These are phyloP conservation scores for Empidonax traillii DNA, from an alignment of 2,113 vertebrate genomes.

Conservation along the genomic window DNA sequence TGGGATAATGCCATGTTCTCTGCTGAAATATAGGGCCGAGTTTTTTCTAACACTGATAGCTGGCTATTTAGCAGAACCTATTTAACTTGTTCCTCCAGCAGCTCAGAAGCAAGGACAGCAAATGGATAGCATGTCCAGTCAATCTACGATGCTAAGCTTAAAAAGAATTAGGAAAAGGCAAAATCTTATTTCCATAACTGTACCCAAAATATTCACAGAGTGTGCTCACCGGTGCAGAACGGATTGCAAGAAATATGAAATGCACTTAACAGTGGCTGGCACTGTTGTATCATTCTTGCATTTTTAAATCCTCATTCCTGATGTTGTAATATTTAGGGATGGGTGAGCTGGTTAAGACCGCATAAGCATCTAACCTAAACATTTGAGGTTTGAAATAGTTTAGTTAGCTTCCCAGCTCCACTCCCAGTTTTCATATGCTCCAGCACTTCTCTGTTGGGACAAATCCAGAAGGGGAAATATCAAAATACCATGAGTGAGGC, in stretches of 20 bases:
- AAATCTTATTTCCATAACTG: not conserved
- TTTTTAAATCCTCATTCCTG: constrained; percentile 18
- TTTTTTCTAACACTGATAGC: rapidly evolving
- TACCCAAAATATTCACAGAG: not conserved
- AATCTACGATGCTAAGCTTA: not conserved
- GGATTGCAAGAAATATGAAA: not conserved
- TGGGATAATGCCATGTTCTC: not conserved
- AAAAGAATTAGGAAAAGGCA: not conserved
- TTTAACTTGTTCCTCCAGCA: not conserved
- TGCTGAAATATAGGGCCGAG: rapidly evolving
- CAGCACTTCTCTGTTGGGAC: constrained; percentile 22
- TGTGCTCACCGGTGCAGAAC: not conserved
- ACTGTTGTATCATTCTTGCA: constrained; percentile 25
- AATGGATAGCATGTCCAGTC: not conserved
- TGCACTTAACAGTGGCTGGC: not conserved
- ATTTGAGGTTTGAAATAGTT: constrained; percentile 39
- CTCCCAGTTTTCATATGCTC: constrained; percentile 29
- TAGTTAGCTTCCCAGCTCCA: constrained; percentile 38
- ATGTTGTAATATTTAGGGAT: constrained; percentile 41
- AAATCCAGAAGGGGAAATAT: constrained; percentile 49
- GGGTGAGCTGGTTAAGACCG: constrained; percentile 11
- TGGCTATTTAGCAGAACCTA: not conserved
- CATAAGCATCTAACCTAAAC: constrained; percentile 49
- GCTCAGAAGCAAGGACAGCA: not conserved
- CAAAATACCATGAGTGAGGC: constrained; percentile 32